Evolutionary conservation across 1,140 invertebrate species (phyloP), one percentile per base, ranked within the genome.

Genomic region (Ceratina australensis): DNA sequence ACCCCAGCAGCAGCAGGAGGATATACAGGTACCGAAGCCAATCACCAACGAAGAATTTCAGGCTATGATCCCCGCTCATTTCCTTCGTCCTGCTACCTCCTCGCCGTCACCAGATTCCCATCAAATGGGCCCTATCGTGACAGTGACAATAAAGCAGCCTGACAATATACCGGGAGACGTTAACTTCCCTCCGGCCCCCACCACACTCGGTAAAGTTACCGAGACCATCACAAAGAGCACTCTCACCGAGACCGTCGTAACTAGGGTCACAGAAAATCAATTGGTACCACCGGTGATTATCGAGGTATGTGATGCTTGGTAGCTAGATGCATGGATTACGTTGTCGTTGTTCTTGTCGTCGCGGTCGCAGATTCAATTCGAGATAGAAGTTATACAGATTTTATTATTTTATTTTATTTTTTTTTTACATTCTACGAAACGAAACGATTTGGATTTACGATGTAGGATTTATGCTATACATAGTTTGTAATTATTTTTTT

Each of bases 201-300:
- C 95, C 72, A 94, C 95, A 74, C 93, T 97, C 86, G 97, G 97
- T 89, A 95, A 95, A 93, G 95, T 97, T 93, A 98, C 97, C 84
- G 97, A 98, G 94, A 97, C 95, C 90, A 97, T 98, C 93, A 98
- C 97, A 89, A 98, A 97, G 94, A 97, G 97, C 88, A 98, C 97
- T 72, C 96, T 97, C 92, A 98, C 97, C 84, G 97, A 98, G 94
- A 98, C 97, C 61, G 97, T 97, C 81, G 97, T 98, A 90, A 98
- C 97, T 80, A 94, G 97, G 84, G 95, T 98, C 90, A 98, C 97
- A 79, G 96, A 98, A 92, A 98, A 98, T 94, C 94, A 96, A 88
- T 94, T 97, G 92, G 93, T 95, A 86, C 94, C 94, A 89, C 96
- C 96, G 86, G 93, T 97, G 86, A 96, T 97, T 91, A 95, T 96